Conservation (phyloP, 2,888 invertebrate genomes). For the Petrolisthes cinctipes region DNA sequence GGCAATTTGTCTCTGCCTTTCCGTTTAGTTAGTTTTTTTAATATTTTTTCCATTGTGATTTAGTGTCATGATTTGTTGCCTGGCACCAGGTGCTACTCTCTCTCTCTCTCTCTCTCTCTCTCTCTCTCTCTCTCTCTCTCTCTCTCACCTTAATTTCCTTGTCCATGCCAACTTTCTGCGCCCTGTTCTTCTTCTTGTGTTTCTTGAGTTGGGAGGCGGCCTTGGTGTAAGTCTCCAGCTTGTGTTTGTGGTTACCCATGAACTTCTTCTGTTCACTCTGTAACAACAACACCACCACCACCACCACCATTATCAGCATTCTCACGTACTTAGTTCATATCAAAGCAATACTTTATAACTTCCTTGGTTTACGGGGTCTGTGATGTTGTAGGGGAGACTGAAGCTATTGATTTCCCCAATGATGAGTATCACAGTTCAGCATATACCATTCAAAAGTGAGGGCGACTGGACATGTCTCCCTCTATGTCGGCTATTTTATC, state of each 20-base stretch:
- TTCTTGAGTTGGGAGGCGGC: constrained; percentile 90
- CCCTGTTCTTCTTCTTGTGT: constrained; percentile 64
- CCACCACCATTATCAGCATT: neutral
- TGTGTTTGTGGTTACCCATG: constrained; percentile 90
- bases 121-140: constrained; percentile 5
- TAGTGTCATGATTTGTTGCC: neutral
- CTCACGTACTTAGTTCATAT: neutral
- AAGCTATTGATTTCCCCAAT: no score
- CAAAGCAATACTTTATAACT: no score
- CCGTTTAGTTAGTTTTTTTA: neutral
- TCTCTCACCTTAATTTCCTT: constrained; percentile 84
- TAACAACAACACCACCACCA: neutral
- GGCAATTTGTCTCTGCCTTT: neutral
- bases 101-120: neutral
- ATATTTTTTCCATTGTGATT: neutral
- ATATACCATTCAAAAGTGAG: no score
- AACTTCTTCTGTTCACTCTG: constrained; percentile 94
- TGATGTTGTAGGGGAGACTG: no score
- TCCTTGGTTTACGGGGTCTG: no score
- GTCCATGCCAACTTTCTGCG: constrained; percentile 77
- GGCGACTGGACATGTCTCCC: no score
- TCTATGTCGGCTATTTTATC: no score
- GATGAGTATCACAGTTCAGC: no score
- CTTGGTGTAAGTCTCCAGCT: constrained; percentile 90
- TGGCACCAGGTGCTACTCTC: neutral